phyloP scores from a whole-genome alignment of 2,113 vertebrate species.

The Prunella himalayana region DNA sequence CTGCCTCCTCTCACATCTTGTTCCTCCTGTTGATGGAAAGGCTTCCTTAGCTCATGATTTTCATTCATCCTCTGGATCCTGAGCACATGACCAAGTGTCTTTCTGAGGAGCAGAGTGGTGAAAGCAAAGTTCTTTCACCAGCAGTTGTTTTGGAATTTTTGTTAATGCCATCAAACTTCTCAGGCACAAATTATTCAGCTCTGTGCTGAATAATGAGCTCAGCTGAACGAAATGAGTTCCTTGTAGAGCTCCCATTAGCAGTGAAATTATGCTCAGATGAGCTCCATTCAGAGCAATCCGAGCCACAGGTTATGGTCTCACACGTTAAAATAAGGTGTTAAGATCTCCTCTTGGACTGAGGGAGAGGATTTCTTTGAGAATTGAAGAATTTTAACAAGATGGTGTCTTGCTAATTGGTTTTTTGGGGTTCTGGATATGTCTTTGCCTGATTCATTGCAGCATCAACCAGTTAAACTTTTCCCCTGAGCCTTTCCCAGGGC shows the following conservation, averaged over 20 bases:
- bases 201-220: not conserved
- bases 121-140: not conserved
- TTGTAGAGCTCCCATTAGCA: not conserved
- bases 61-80: not conserved
- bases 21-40: not conserved
- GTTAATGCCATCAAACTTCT: not conserved
- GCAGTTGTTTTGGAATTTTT: not conserved
- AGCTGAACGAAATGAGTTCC: not conserved
- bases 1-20: not conserved
- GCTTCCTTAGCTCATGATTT: not conserved
- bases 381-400: not conserved
- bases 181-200: not conserved
- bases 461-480: not conserved
- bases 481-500: not conserved
- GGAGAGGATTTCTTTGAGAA: not conserved
- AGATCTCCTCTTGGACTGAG: not conserved
- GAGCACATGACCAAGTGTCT: not conserved
- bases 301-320: not conserved
- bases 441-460: not conserved
- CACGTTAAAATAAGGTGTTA: accelerated
- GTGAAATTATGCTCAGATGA: not conserved
- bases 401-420: not conserved
- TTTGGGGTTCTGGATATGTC: not conserved
- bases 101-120: not conserved
- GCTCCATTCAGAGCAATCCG: not conserved